Evolutionary conservation across 2,797 vertebrate genomes (phyloP).

Genomic region (Trachops cirrhosus): DNA sequence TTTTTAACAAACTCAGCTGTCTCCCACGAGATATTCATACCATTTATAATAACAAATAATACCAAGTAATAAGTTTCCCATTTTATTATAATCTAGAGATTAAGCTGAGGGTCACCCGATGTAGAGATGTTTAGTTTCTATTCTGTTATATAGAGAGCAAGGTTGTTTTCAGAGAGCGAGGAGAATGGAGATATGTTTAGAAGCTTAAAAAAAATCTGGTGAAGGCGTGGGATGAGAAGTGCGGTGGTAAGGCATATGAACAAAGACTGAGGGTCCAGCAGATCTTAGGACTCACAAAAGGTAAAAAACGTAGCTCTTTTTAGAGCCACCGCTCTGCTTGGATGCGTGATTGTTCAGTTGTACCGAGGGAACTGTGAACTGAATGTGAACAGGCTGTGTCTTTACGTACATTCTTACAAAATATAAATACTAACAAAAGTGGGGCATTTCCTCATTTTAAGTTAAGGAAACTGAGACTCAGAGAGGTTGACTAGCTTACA

Average conservation of each 20-base stretch:
- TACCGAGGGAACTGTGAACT: neutral
- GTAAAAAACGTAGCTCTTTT: neutral
- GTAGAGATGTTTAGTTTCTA: neutral
- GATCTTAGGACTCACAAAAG: neutral
- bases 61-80: neutral
- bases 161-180: neutral
- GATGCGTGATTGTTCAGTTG: neutral
- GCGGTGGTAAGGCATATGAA: neutral
- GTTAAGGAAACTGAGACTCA: neutral
- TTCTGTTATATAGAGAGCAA: neutral
- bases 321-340: neutral
- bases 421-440: neutral
- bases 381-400: neutral
- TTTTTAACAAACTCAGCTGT: neutral
- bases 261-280: neutral
- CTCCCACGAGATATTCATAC: neutral
- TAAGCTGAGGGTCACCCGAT: neutral
- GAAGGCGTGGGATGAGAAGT: neutral
- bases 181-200: neutral
- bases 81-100: neutral
- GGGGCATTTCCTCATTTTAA: neutral
- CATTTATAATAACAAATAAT: neutral
- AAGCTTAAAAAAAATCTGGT: neutral
- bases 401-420: neutral
- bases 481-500: neutral